Base-by-base conservation (phyloP, 2,113 vertebrate species). In the Passer domesticus region DNA sequence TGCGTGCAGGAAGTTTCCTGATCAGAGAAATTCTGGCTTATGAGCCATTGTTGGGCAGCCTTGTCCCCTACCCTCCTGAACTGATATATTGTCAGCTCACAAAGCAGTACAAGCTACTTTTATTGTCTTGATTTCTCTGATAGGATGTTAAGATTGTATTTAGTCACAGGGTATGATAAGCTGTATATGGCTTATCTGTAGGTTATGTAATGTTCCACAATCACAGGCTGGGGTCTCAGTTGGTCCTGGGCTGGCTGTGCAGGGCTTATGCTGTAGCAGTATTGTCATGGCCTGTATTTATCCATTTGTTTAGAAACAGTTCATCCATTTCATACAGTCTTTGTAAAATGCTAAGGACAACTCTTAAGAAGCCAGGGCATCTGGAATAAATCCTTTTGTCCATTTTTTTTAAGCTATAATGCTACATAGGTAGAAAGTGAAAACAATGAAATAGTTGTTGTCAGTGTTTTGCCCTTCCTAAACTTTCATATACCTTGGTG, bases 1-100 rank as follows among this genome's bases (percentile, higher is more conserved):
- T 0, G 0, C 1, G 0, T 89, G 37, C 35, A 3, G 21, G 13
- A 82, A 49, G 58, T 86, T 1, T 7, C 52, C 50, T 11, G 18
- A 62, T 89, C 18, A 20, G 87, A 78, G 47, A 89, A 76, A 53
- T 86, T 35, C 28, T 2, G 31, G 35, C 19, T 91, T 41, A 35
- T 30, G 88, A 91, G 27, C 37, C 55, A 6, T 77, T 85, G 28
- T 88, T 1, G 37, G 84, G n/a, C 52, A 60, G 21, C 33, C 58
- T 39, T 84, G 56, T 11, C 41, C 37, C 55, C 39, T 52, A 6
- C 44, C 22, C 49, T 83, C 22, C 78, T 70, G 69, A 77, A 52
- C n/a, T 85, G 49, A n/a, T 76, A 69, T 88, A n/a, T 72, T 83
- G 30, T 52, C 33, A 67, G 53, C 44, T 81, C 24, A 62, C 68